Conservation (phyloP, 92 coral and sea anemone species). For the Ricordea florida region DNA sequence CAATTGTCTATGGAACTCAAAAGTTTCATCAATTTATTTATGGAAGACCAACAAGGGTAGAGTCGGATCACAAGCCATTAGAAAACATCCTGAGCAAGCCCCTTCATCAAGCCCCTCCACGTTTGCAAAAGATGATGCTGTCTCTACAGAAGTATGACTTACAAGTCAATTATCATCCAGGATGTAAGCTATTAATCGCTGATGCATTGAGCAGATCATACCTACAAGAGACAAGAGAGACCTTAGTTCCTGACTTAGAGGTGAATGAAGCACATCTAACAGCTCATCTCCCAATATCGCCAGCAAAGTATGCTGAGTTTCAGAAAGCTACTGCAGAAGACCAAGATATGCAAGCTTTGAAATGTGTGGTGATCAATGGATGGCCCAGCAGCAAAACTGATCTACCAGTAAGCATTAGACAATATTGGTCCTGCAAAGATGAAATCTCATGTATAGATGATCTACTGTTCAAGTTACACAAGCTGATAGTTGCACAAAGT, state of each 20-base stretch:
- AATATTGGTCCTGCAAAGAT: too few species aligned
- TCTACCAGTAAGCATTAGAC: background rate
- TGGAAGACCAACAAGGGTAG: too few species aligned
- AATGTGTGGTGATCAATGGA: slow-evolving; percentile 3
- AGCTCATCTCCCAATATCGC: slow-evolving; percentile 34
- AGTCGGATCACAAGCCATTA: slow-evolving; percentile 52
- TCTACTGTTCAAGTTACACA: too few species aligned
- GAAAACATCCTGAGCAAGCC: slow-evolving; percentile 28
- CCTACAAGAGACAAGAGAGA: too few species aligned
- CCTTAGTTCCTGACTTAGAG: slow-evolving; percentile 26
- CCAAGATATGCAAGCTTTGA: background rate
- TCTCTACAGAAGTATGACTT: slow-evolving; percentile 1
- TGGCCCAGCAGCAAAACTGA: slow-evolving; percentile 1
- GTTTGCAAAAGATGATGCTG: slow-evolving; percentile 1
- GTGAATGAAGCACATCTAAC: slow-evolving; percentile 21
- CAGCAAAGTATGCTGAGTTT: slow-evolving; percentile 14
- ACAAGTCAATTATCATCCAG: background rate
- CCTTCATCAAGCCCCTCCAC: slow-evolving; percentile 36
- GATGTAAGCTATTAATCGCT: background rate
- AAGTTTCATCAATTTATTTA: background rate
- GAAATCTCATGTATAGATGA: background rate
- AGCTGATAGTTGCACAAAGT: slow-evolving; percentile 13
- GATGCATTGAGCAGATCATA: slow-evolving; percentile 13
- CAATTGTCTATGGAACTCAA: slow-evolving; percentile 26
- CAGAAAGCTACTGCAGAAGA: too few species aligned